A percentile compares a stretch with the other conserved stretches of the same genome.
Evolutionary conservation across 2,113 vertebrate species (phyloP).

Genomic region (Megaceryle torquata): DNA sequence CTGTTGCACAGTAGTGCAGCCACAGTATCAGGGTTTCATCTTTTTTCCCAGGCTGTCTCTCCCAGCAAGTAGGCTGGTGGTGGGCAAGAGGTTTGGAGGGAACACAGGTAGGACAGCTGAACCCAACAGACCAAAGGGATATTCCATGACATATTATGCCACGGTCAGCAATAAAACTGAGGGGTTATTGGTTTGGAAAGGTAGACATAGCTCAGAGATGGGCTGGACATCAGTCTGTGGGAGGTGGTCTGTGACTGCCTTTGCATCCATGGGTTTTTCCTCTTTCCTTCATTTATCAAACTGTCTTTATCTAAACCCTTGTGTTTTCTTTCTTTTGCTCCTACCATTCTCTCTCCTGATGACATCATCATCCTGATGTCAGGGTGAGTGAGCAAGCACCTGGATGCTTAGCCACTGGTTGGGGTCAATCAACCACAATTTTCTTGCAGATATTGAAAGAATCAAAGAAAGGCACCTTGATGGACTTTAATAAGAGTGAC

Average conservation of each 20-base stretch:
- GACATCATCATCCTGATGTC: neutral
- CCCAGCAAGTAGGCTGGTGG: neutral
- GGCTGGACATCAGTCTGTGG: neutral
- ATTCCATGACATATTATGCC: neutral
- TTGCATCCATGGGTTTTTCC: accelerated
- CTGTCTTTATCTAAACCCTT: neutral
- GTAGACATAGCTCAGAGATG: neutral
- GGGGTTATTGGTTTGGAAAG: neutral
- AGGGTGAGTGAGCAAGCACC: neutral
- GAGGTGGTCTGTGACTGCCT: neutral
- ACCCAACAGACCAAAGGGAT: neutral
- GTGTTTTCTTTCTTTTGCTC: neutral
- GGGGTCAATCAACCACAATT: neutral
- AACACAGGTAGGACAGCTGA: neutral
- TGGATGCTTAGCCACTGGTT: neutral
- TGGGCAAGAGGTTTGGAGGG: neutral
- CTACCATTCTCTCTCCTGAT: neutral
- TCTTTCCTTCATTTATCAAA: neutral
- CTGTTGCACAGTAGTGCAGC: neutral
- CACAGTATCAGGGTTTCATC: accelerated
- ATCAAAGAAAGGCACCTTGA: conserved; percentile 16
- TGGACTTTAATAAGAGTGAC: neutral
- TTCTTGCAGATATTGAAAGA: conserved; percentile 25
- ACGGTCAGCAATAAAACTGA: neutral
- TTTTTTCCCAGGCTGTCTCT: neutral